phyloP scores from a whole-genome alignment of 2,888 invertebrate genomes.

The Lucinisca nassula region DNA sequence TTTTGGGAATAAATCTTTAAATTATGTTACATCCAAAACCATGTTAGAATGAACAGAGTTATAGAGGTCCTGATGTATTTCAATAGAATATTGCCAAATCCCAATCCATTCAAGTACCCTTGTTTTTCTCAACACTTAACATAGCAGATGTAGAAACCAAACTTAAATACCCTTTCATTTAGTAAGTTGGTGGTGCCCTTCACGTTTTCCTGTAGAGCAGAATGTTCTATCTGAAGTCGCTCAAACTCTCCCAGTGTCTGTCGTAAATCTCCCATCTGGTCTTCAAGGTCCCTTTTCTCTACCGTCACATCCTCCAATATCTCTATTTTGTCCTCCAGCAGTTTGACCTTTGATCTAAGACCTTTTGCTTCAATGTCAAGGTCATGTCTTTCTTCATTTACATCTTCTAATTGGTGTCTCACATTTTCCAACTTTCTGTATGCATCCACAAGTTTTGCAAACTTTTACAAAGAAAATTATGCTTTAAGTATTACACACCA shows the following conservation, averaged over 20 bases:
- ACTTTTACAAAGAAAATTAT: conserved; percentile 43
- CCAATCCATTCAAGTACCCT: too few species aligned
- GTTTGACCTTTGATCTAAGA: conserved; percentile 61
- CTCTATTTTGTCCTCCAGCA: conserved; percentile 63
- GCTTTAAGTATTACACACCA: neutral
- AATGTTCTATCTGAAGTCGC: conserved; percentile 71
- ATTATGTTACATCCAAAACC: too few species aligned
- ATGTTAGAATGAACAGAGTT: too few species aligned
- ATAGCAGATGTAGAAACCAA: too few species aligned
- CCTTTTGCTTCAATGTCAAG: conserved; percentile 69
- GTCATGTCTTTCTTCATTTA: conserved; percentile 69
- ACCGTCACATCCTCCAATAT: conserved; percentile 55
- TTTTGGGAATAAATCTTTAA: too few species aligned
- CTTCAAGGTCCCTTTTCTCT: conserved; percentile 68
- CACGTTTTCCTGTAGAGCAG: conserved; percentile 72
- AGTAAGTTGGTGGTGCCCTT: conserved; percentile 72
- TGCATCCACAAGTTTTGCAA: conserved; percentile 59
- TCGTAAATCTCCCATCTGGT: conserved; percentile 63
- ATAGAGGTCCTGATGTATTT: too few species aligned
- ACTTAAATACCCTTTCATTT: conserved; percentile 77
- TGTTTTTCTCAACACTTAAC: too few species aligned
- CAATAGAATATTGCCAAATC: too few species aligned
- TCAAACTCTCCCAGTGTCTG: conserved; percentile 61
- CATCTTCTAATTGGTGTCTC: conserved; percentile 54
- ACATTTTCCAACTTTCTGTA: conserved; percentile 53